Conservation (phyloP, 2,797 vertebrate genomes). For the Cirrhinus mrigala region DNA sequence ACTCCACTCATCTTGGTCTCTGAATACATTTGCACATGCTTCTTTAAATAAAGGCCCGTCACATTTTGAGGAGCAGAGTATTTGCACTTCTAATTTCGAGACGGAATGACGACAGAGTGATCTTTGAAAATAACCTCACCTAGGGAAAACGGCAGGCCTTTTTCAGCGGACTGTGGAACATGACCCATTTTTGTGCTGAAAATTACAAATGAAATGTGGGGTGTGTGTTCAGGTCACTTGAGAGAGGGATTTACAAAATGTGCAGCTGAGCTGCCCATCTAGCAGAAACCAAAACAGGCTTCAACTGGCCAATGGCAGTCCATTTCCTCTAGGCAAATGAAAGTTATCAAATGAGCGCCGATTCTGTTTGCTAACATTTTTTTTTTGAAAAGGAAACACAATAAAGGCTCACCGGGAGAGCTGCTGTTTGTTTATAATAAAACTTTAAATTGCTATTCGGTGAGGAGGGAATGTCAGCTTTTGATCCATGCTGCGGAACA, state of each 20-base stretch:
- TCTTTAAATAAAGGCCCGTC: background rate
- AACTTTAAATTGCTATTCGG: conserved; percentile 52
- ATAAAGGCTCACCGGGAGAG: conserved; percentile 34
- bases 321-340: conserved; percentile 20
- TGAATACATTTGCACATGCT: conserved; percentile 17
- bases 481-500: conserved; percentile 24
- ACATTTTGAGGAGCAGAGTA: background rate
- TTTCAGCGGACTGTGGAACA: conserved; percentile 22
- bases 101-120: conserved; percentile 13
- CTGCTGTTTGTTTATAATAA: conserved; percentile 44
- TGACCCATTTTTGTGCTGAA: conserved; percentile 33
- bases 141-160: conserved; percentile 12
- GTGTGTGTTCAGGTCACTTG: conserved; percentile 32
- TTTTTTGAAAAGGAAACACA: conserved; percentile 6
- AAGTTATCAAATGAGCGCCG: conserved; percentile 23
- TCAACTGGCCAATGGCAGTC: conserved; percentile 5
- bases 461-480: conserved; percentile 37
- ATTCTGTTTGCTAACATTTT: conserved; percentile 1
- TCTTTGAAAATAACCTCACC: conserved; percentile 31
- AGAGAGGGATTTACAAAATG: conserved; percentile 14
- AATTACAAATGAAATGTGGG: conserved; percentile 38
- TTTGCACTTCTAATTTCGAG: conserved; percentile 15
- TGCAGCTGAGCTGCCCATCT: background rate
- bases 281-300: conserved; percentile 36
- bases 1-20: background rate